Evolutionary conservation across 1,140 invertebrate genomes (phyloP), one percentile per base, ranked within the genome.

Genomic region (Zophobas atratus): DNA sequence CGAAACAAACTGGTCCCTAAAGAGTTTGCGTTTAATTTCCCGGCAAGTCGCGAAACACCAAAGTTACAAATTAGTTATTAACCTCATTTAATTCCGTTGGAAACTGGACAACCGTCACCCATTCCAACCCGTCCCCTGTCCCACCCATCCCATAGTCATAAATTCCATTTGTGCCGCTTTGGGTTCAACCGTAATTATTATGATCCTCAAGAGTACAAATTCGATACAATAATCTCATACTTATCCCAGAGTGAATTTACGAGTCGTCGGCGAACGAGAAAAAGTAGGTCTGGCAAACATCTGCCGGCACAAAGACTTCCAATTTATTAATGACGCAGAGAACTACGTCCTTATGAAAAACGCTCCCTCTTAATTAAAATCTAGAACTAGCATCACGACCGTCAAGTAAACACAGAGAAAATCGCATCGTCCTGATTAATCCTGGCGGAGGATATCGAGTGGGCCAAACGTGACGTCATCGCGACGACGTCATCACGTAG

Each of bases 401-500:
- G 49, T 20, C 6, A 33, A 43, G 60, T 43, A 67, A 67, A 67
- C 60, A 67, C 0, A 32, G 3, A 67, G n/a, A 48, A 43, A 36
- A 60, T 34, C 55, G 20, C 55, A 56, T 56, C 55, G 2, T 34
- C 55, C 8, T 32, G 8, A 33, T 55, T 55, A 55, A 55, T 51
- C 49, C 49, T 51, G 3, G 49, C 3, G 1, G 33, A 55, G 56
- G 34, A 6, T 53, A 46, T 39, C 39, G 39, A 46, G 38, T 41
- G 8, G 49, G n/a, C n/a, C n/a, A 20, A 20, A 20, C 4, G 39
- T 46, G 60, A 67, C 60, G 60, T 67, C 60, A 67, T 6, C 39
- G 60, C 39, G 39, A 43, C 41, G 60, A 67, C 60, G 60, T 67
- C 60, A 67, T 67, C 60, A 67, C 60, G 60, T 67, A 67, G 60